Conservation (phyloP, 92 coral and sea anemone species). For the Meandrina meandrites region DNA sequence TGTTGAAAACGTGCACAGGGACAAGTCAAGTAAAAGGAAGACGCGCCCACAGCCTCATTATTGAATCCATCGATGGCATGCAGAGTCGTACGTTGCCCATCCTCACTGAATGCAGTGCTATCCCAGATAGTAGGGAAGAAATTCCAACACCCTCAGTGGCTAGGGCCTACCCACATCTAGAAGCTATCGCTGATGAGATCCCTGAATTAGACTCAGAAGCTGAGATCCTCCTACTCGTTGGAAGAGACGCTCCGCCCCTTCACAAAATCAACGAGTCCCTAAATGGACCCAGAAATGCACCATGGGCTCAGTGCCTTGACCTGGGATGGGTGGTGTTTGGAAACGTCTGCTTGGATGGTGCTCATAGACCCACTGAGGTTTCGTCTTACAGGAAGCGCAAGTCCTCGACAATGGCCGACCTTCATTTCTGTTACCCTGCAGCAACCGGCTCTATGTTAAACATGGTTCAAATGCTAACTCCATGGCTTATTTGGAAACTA, state of each 20-base stretch:
- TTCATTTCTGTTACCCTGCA: slow-evolving; percentile 51
- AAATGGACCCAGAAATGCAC: slow-evolving; percentile 27
- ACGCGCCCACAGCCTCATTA: slow-evolving; percentile 28
- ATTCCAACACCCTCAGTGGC: slow-evolving; percentile 50
- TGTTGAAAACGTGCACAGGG: slow-evolving; percentile 29
- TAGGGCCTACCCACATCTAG: slow-evolving; percentile 50
- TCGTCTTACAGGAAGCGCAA: slow-evolving; percentile 51
- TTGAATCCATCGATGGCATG: slow-evolving; percentile 40
- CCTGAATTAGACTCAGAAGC: slow-evolving; percentile 42
- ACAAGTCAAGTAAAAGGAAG: slow-evolving; percentile 20
- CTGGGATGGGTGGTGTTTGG: too few relatives aligned
- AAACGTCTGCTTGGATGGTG: slow-evolving; percentile 26
- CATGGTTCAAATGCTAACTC: not conserved
- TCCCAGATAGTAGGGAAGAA: slow-evolving; percentile 53
- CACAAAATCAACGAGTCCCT: slow-evolving; percentile 61
- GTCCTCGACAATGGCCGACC: slow-evolving; percentile 59
- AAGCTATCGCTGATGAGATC: slow-evolving; percentile 39
- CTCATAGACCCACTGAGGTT: slow-evolving; percentile 33
- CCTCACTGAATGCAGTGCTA: slow-evolving; percentile 34
- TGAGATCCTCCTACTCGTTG: slow-evolving; percentile 34
- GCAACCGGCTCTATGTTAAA: slow-evolving; percentile 19
- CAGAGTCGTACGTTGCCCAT: slow-evolving; percentile 6
- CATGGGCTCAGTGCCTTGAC: too few relatives aligned
- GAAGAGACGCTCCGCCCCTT: slow-evolving; percentile 45
- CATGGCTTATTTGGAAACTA: not conserved